Evolutionary conservation across 2,113 vertebrate genomes (phyloP).

Genomic region (Procapra przewalskii): DNA sequence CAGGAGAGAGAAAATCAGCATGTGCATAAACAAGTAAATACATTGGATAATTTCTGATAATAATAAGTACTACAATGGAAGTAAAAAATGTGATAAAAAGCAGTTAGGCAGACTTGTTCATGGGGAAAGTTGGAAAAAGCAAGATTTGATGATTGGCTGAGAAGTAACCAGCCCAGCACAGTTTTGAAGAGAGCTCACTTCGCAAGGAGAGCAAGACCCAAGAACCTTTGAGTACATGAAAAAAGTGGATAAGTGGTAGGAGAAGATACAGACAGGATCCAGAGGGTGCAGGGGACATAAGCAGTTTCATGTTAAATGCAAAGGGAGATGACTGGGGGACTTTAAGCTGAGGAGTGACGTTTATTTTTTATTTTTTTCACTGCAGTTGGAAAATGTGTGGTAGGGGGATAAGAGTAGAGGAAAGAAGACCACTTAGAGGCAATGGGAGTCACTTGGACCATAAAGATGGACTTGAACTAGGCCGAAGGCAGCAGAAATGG

Average conservation of each 20-base stretch:
- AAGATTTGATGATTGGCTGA: too few relatives aligned
- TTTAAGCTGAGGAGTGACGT: neutral
- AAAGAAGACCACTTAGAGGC: neutral
- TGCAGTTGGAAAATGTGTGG: neutral
- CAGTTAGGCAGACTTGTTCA: neutral
- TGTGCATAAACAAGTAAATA: neutral
- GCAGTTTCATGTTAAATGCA: neutral
- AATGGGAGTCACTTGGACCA: neutral
- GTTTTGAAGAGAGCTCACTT: neutral
- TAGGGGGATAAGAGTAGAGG: neutral
- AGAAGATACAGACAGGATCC: neutral
- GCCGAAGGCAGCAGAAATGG: neutral
- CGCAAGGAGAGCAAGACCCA: neutral
- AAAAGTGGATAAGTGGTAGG: neutral
- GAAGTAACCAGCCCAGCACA: neutral
- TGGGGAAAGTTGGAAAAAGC: neutral
- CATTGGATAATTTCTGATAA: neutral
- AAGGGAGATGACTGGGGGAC: neutral
- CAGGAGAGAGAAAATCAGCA: neutral
- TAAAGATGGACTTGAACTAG: neutral
- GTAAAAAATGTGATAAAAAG: neutral
- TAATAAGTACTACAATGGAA: neutral
- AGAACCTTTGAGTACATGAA: neutral
- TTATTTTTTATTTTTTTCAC: neutral
- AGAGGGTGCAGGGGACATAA: rapidly evolving